Evolutionary conservation across 2,113 vertebrate genomes (phyloP).

Genomic region (Engystomops pustulosus): DNA sequence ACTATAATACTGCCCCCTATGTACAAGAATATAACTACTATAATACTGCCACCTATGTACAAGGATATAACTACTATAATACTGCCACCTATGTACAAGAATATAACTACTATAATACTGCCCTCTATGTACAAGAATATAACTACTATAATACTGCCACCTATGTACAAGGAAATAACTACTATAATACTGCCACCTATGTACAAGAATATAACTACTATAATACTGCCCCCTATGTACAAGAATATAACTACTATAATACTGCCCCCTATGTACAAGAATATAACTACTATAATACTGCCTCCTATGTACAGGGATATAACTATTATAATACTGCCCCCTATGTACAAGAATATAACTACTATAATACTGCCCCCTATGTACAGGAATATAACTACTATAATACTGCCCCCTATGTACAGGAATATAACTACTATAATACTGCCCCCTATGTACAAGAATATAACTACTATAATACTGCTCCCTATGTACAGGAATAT

Average conservation of each 20-base stretch:
- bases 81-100: slow-evolving; percentile 7
- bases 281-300: slow-evolving; percentile 1
- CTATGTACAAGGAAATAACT: slow-evolving; percentile 14
- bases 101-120: slow-evolving; percentile 23
- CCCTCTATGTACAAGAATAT: background rate
- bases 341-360: background rate
- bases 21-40: slow-evolving; percentile 23
- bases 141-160: slow-evolving; percentile 3
- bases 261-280: background rate
- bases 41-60: background rate
- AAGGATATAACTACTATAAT: background rate
- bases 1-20: slow-evolving; percentile 5
- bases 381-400: slow-evolving; percentile 21
- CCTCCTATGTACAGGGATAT: slow-evolving; percentile 8
- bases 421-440: background rate
- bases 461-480: slow-evolving; percentile 23
- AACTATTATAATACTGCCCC: slow-evolving; percentile 1
- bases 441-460: slow-evolving; percentile 7
- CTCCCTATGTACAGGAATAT: background rate
- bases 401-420: background rate
- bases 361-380: slow-evolving; percentile 5
- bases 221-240: background rate
- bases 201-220: background rate
- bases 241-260: slow-evolving; percentile 27
- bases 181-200: background rate